Evolutionary conservation across 2,797 vertebrate genomes (phyloP).

Genomic region (Peromyscus nudipes): DNA sequence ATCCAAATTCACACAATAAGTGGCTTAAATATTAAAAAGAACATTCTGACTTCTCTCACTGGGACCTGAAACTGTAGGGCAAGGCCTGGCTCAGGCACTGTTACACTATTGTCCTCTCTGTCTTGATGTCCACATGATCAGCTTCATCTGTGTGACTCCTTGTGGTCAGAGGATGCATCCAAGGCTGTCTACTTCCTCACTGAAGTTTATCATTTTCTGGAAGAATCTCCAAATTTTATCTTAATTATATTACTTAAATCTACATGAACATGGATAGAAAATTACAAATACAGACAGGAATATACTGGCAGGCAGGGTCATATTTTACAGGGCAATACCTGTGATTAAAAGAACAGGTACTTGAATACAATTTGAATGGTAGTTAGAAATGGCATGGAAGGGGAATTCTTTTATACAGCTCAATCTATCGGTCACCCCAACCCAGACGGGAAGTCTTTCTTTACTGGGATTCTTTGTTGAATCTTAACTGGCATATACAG

Average conservation of each 20-base stretch:
- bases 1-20: neutral
- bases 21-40: neutral
- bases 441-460: neutral
- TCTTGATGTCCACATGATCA: neutral
- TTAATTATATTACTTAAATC: neutral
- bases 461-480: neutral
- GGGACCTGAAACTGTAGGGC: neutral
- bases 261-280: neutral
- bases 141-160: too few species aligned
- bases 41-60: neutral
- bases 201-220: neutral
- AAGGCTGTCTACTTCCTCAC: neutral
- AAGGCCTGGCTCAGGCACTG: neutral
- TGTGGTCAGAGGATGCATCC: neutral
- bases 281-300: neutral
- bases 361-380: neutral
- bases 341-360: neutral
- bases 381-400: neutral
- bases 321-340: neutral
- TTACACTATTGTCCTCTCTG: neutral
- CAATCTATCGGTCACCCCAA: neutral
- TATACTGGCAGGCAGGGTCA: neutral
- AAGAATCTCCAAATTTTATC: neutral
- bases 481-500: neutral
- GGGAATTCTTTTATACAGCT: neutral